Evolutionary conservation across 2,888 invertebrate genomes (phyloP).

Genomic region (Branchellion lobata): DNA sequence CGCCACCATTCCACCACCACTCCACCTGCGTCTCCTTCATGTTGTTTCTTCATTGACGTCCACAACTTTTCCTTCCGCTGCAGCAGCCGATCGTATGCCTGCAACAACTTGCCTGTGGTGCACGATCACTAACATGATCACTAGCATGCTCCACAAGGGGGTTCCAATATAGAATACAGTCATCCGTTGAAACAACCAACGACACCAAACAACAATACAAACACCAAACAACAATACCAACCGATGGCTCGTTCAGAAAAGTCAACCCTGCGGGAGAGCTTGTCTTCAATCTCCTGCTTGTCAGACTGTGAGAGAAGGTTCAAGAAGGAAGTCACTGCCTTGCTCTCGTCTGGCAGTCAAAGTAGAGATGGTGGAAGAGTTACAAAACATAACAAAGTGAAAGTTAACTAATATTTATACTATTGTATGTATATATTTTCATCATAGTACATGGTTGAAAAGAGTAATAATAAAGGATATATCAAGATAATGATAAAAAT

Average conservation of each 20-base stretch:
- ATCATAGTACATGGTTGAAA: not conserved
- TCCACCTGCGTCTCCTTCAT: slow-evolving; percentile 30
- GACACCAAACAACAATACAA: too few species aligned
- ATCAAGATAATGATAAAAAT: too few species aligned
- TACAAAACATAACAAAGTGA: slow-evolving; percentile 1
- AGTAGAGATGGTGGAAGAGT: not conserved
- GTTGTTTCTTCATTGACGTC: slow-evolving; percentile 68
- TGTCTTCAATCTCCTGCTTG: slow-evolving; percentile 92
- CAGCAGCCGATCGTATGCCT: slow-evolving; percentile 90
- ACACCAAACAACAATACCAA: slow-evolving; percentile 70
- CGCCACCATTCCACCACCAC: not conserved
- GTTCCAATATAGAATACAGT: not conserved
- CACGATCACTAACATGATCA: too few species aligned
- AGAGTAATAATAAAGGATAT: too few species aligned
- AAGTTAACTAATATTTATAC: not conserved
- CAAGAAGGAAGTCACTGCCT: slow-evolving; percentile 86
- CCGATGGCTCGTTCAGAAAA: slow-evolving; percentile 91
- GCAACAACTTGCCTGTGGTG: slow-evolving; percentile 69
- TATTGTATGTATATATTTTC: not conserved
- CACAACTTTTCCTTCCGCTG: slow-evolving; percentile 94
- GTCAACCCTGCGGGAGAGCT: slow-evolving; percentile 86
- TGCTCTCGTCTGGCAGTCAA: slow-evolving; percentile 79
- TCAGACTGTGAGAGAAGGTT: slow-evolving; percentile 96
- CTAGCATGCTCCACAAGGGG: not conserved
- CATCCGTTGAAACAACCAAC: not conserved